Evolutionary conservation across 2,888 invertebrate species (phyloP), one percentile per base, ranked within the genome.

Genomic region (Nipponacmea schrenckii): DNA sequence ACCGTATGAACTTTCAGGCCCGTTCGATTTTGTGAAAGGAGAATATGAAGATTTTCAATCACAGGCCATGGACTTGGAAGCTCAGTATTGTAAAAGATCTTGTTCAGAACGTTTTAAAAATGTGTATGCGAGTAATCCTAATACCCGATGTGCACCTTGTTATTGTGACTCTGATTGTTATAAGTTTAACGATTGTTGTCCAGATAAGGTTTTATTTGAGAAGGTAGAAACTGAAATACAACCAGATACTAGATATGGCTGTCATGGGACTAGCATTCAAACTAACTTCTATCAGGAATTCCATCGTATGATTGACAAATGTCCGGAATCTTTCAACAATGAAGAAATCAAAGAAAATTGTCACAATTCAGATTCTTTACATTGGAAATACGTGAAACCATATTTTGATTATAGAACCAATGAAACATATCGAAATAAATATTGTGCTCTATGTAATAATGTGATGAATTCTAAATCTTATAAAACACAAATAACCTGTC

Each of bases 371-470:
- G 24, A 56, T 56, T 69, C 69, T 50, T 17, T 24, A 2, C 69
- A 69, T 39, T 69, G 69, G 69, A 45, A 50, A 20, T 69, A 64
- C 63, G 12, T 64, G 14, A 45, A 63, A 44, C 69, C 69, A 14
- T 24, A 27, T 62, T 45, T 48, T 24, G 56, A 56, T 8, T 64
- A 48, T 10, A 26, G 10, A 8, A 26, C 20, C 7, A 64, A 64
- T 17, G 20, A 64, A 31, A 64, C 31, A 24, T 69, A 50, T 50
- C 46, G 69, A 27, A 69, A 69, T 31, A 62, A 64, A 62, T 69
- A 63, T 62, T 69, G 69, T n/a, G 69, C 69, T 5, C 45, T 46
- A 44, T 69, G 69, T 46, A 62, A 69, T 39, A 50, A 62, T 17
- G 45, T 45, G 46, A 7, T 8, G 12, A 64, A 31, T 8, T 20